These are phyloP conservation scores for Eulithis testata DNA, from an alignment of 2,888 invertebrate genomes.

Conservation along the genomic window DNA sequence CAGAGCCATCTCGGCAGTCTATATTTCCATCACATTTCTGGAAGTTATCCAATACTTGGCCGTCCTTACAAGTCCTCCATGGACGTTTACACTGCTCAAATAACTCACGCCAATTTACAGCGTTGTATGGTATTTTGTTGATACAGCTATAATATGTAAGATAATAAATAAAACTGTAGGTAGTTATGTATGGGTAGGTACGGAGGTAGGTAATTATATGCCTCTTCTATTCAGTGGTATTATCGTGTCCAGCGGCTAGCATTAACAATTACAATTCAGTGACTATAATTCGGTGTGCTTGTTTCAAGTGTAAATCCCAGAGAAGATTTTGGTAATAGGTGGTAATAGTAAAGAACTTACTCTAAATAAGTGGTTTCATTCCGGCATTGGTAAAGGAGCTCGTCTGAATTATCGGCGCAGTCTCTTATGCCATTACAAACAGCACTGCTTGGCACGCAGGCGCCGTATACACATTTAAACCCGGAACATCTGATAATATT, in stretches of 20 bases:
- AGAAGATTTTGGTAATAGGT: too few relatives aligned
- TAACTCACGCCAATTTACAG: background rate
- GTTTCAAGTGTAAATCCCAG: too few relatives aligned
- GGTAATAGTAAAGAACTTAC: background rate
- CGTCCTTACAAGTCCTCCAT: constrained; percentile 15
- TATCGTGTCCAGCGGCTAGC: too few relatives aligned
- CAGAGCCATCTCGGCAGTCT: constrained; percentile 21
- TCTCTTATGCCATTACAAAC: constrained; percentile 13
- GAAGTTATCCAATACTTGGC: background rate
- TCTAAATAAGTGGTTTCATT: constrained; percentile 4
- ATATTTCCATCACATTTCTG: constrained; percentile 15
- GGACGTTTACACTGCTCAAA: background rate
- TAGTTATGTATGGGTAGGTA: too few relatives aligned
- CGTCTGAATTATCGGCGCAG: constrained; percentile 20
- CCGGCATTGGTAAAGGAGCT: constrained; percentile 11
- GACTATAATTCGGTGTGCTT: too few relatives aligned
- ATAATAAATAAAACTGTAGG: too few relatives aligned
- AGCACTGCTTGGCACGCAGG: constrained; percentile 10
- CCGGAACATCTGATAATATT: constrained; percentile 9
- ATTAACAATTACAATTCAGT: too few relatives aligned
- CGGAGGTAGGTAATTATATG: too few relatives aligned
- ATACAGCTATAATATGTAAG: too few relatives aligned
- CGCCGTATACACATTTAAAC: constrained; percentile 19
- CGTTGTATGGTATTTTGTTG: background rate
- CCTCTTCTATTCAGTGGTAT: too few relatives aligned